Conservation (phyloP, 1,140 invertebrate species). For the Micrasema minimum region DNA sequence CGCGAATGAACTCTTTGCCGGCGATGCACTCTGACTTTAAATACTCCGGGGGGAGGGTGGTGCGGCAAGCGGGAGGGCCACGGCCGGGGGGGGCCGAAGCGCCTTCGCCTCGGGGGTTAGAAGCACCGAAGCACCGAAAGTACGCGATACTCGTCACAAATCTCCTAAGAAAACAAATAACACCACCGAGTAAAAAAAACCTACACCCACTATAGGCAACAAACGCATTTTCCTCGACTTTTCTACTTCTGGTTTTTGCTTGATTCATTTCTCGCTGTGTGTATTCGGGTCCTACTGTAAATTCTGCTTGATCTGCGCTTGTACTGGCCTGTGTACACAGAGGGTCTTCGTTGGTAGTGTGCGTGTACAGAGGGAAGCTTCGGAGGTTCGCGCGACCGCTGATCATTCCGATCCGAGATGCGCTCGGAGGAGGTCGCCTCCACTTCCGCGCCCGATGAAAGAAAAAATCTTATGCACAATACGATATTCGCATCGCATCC, state of each 20-base stretch:
- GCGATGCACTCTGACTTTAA: slow-evolving; percentile 51
- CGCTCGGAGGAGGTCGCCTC: slow-evolving; percentile 12
- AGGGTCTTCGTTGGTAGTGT: slow-evolving; percentile 14
- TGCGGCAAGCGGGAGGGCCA: slow-evolving; percentile 21
- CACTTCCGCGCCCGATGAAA: too few relatives aligned
- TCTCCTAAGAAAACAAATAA: background rate
- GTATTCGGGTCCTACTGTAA: slow-evolving; percentile 28
- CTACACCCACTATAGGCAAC: too few relatives aligned
- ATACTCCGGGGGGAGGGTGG: slow-evolving; percentile 46
- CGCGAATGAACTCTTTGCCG: slow-evolving; percentile 52
- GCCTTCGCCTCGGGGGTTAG: slow-evolving; percentile 47
- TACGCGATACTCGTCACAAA: slow-evolving; percentile 11
- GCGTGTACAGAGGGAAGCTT: slow-evolving; percentile 40
- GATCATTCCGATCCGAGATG: slow-evolving; percentile 40
- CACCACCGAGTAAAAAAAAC: too few relatives aligned
- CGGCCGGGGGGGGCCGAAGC: slow-evolving; percentile 39
- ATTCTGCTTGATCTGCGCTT: slow-evolving; percentile 33
- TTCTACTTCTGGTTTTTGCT: background rate
- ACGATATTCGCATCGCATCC: too few relatives aligned
- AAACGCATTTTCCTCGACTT: too few relatives aligned
- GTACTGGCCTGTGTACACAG: slow-evolving; percentile 13
- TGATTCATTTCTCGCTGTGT: background rate
- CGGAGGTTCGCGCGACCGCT: slow-evolving; percentile 41
- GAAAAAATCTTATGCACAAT: too few relatives aligned
- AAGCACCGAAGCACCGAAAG: slow-evolving; percentile 35